These are phyloP conservation scores for Dryococelus australis DNA, from an alignment of 2,888 invertebrate species.

Conservation along the genomic window DNA sequence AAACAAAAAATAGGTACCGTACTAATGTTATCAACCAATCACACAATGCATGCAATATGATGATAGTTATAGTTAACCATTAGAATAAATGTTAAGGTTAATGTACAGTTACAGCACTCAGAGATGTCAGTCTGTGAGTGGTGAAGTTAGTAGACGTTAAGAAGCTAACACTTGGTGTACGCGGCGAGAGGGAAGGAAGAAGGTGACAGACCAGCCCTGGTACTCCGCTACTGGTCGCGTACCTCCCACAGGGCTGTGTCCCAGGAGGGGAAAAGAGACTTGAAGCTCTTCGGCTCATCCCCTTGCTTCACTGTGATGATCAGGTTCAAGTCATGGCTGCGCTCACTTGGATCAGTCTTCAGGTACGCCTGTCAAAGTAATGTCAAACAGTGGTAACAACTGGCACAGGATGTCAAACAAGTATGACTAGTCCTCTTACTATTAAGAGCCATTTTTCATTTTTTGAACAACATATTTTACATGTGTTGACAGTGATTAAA, in stretches of 20 bases:
- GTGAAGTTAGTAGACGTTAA: neutral
- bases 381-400: no score
- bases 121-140: no score
- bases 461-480: conserved; percentile 33
- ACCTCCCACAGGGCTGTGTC: conserved; percentile 72
- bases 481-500: neutral
- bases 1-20: no score
- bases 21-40: no score
- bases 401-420: no score
- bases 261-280: conserved; percentile 79
- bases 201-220: neutral
- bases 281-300: conserved; percentile 77
- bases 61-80: no score
- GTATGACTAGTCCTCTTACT: no score
- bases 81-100: no score
- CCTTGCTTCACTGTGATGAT: conserved; percentile 77
- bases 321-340: conserved; percentile 71
- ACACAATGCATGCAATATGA: no score
- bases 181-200: conserved; percentile 17
- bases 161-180: neutral
- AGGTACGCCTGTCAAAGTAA: conserved; percentile 70
- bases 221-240: conserved; percentile 32
- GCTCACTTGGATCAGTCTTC: conserved; percentile 69
- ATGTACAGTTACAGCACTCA: no score
- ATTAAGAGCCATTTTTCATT: no score